Percentiles rank a stretch among this genome's conserved stretches.
phyloP scores from a whole-genome alignment of 2,113 vertebrate species.

The Onychostruthus taczanowskii region DNA sequence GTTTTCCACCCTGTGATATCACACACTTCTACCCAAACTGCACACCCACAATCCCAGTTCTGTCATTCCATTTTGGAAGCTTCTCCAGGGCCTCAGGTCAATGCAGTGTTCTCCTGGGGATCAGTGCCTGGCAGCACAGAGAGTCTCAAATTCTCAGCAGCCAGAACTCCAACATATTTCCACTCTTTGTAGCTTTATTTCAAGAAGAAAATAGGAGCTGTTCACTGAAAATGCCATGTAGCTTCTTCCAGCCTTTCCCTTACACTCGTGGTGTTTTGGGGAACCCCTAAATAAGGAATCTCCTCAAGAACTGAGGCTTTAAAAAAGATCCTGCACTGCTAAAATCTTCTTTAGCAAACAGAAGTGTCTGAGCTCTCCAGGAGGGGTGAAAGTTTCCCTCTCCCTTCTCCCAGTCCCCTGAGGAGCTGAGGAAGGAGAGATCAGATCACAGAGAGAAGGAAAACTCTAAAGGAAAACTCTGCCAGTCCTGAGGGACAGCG shows the following conservation, averaged over 20 bases:
- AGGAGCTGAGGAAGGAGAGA: neutral
- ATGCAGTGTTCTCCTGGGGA: neutral
- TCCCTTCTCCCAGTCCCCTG: neutral
- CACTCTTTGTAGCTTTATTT: neutral
- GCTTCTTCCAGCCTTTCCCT: neutral
- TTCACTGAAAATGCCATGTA: neutral
- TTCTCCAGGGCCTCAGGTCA: neutral
- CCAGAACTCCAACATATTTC: neutral
- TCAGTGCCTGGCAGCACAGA: neutral
- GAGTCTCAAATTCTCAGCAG: neutral
- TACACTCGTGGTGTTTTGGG: rapidly evolving
- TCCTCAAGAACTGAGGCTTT: neutral
- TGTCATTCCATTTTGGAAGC: neutral
- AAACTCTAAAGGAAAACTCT: neutral
- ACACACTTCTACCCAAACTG: neutral
- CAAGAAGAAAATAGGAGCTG: neutral
- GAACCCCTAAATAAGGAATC: neutral
- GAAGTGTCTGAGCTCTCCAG: neutral
- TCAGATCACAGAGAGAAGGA: neutral
- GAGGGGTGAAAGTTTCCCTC: neutral
- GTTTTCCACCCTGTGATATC: neutral
- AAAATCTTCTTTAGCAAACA: neutral
- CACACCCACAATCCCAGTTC: neutral
- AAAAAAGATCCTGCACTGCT: neutral
- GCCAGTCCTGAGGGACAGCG: rapidly evolving